Evolutionary conservation across 1,140 invertebrate genomes (phyloP).

Genomic region (Drosophila lowei): DNA sequence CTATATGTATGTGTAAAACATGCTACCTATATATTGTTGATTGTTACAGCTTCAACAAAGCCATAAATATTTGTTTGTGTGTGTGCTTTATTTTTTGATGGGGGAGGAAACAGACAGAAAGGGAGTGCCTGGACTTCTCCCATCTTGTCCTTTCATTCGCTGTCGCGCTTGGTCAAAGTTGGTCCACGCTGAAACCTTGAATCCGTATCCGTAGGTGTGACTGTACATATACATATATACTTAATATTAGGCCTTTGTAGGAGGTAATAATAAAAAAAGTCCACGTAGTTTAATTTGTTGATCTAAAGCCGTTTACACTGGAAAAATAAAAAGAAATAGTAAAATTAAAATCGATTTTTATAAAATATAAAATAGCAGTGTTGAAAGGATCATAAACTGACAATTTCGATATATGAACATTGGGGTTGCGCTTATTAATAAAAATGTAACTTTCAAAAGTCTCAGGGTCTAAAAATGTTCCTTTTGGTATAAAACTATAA

Average conservation of each 20-base stretch:
- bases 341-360: not conserved
- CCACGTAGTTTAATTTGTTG: constrained; percentile 59
- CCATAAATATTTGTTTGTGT: constrained; percentile 14
- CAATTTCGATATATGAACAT: too few species aligned
- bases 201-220: constrained; percentile 2
- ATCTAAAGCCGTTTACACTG: constrained; percentile 63
- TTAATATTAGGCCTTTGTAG: constrained; percentile 53
- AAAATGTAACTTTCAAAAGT: too few species aligned
- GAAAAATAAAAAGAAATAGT: constrained; percentile 11
- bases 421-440: too few species aligned
- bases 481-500: too few species aligned
- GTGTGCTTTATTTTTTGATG: not conserved
- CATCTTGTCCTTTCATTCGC: not conserved
- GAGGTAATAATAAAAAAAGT: constrained; percentile 46
- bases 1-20: constrained; percentile 7
- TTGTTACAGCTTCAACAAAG: not conserved
- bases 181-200: constrained; percentile 38
- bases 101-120: too few species aligned
- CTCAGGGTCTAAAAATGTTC: too few species aligned
- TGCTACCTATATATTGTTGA: constrained; percentile 1
- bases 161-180: constrained; percentile 24
- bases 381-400: too few species aligned
- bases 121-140: too few species aligned
- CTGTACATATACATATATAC: constrained; percentile 1
- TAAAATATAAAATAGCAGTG: not conserved